Evolutionary conservation across 1,140 invertebrate species (phyloP).

Genomic region (Diorhabda carinulata): DNA sequence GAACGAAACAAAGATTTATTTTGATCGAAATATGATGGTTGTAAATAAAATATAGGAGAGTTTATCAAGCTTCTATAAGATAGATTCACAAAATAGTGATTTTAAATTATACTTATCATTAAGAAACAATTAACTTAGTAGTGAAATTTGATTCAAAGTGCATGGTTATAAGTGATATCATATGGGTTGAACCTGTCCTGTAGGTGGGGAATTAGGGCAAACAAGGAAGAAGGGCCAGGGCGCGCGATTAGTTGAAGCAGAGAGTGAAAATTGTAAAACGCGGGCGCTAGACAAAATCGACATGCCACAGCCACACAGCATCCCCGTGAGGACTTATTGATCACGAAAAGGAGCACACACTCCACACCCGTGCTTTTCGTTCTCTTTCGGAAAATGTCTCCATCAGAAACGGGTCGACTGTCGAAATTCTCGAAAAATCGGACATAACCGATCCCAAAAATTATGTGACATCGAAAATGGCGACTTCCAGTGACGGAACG

Average conservation of each 20-base stretch:
- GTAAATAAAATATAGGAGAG: no score
- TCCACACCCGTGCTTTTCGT: slow-evolving; percentile 34
- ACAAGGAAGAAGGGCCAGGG: slow-evolving; percentile 7
- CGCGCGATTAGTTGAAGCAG: background rate
- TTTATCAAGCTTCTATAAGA: no score
- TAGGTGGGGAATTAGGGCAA: slow-evolving; percentile 13
- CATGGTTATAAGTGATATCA: no score
- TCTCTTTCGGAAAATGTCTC: slow-evolving; percentile 23
- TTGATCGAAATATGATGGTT: no score
- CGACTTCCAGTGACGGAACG: slow-evolving; percentile 34
- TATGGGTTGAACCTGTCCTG: background rate
- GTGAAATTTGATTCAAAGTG: no score
- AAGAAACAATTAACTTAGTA: no score
- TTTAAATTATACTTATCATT: no score
- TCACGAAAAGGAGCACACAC: slow-evolving; percentile 30
- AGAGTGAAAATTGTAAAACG: background rate
- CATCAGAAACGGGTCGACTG: slow-evolving; percentile 3
- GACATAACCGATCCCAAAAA: background rate
- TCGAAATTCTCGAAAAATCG: background rate
- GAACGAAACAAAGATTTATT: no score
- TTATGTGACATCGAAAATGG: slow-evolving; percentile 26
- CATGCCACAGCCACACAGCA: slow-evolving; percentile 14
- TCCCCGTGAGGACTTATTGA: slow-evolving; percentile 38
- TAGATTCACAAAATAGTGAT: no score
- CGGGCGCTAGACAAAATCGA: background rate